These are phyloP conservation scores for Palythoa grandiflora DNA, from an alignment of 92 coral and sea anemone species.

Conservation along the genomic window DNA sequence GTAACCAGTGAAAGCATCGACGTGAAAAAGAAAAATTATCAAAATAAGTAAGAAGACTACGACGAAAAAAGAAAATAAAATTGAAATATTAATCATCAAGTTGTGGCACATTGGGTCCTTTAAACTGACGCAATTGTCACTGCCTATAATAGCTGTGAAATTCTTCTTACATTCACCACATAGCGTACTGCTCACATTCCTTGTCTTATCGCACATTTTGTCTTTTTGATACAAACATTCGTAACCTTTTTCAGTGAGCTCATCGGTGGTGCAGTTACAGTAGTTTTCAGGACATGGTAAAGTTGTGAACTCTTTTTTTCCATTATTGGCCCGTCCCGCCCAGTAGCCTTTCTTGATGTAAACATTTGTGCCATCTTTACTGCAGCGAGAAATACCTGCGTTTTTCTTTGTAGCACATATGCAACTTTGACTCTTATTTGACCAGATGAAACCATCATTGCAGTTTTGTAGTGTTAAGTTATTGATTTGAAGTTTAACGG, in stretches of 20 bases:
- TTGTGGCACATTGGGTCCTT: neutral
- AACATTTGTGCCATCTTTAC: slow-evolving; percentile 2
- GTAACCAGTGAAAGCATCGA: slow-evolving; percentile 30
- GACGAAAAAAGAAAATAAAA: neutral
- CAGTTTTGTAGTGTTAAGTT: slow-evolving; percentile 8
- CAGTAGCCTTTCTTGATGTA: slow-evolving; percentile 34
- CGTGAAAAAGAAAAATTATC: neutral
- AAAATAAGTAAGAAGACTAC: neutral
- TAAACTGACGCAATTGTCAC: neutral
- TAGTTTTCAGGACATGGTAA: slow-evolving; percentile 2
- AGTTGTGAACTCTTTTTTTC: neutral
- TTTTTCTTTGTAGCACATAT: neutral
- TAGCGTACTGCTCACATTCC: neutral
- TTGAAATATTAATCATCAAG: neutral
- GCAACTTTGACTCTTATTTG: neutral
- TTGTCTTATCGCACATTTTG: slow-evolving; percentile 9
- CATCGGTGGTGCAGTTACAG: slow-evolving; percentile 8
- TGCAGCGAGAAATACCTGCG: slow-evolving; percentile 40
- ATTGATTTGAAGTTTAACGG: neutral
- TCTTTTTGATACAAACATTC: slow-evolving; percentile 49
- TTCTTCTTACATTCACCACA: slow-evolving; percentile 5
- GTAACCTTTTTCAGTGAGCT: neutral
- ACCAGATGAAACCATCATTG: slow-evolving; percentile 27
- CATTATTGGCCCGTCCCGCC: neutral
- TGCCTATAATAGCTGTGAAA: slow-evolving; percentile 10